phyloP scores from a whole-genome alignment of 1,140 invertebrate genomes.

The Hycleus phaleratus region DNA sequence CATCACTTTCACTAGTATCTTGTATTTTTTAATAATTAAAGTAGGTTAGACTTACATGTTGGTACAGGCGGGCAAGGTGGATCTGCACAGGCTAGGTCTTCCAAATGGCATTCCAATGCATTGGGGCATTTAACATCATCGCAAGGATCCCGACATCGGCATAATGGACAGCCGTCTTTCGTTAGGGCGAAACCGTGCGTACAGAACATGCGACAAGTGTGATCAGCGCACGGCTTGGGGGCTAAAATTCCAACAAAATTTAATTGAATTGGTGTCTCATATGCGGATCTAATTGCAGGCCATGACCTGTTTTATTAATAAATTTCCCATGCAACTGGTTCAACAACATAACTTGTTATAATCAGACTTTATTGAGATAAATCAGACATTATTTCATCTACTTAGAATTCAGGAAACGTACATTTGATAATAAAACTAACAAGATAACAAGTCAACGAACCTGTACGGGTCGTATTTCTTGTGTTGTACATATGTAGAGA shows the following conservation, averaged over 20 bases:
- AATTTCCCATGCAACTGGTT: no score
- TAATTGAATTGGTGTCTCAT: no score
- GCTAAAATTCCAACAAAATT: slow-evolving; percentile 29
- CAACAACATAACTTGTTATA: no score
- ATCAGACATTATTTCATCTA: no score
- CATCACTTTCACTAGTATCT: slow-evolving; percentile 9
- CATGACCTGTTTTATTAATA: no score
- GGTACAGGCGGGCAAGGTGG: slow-evolving; percentile 76
- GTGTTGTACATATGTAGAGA: no score
- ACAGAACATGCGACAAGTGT: slow-evolving; percentile 81
- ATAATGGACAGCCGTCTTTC: slow-evolving; percentile 65
- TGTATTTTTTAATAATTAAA: background rate
- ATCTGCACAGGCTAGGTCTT: slow-evolving; percentile 65
- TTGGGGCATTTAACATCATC: slow-evolving; percentile 65
- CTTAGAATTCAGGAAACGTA: no score
- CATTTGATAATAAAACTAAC: no score
- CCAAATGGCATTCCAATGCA: slow-evolving; percentile 64
- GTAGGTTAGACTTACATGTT: slow-evolving; percentile 54
- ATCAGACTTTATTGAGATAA: no score
- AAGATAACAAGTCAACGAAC: no score
- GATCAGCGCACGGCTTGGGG: slow-evolving; percentile 62
- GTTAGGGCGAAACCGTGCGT: slow-evolving; percentile 71
- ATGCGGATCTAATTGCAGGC: no score
- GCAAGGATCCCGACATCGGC: slow-evolving; percentile 75
- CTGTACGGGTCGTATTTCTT: no score